Conservation (phyloP, 1,140 invertebrate genomes). For the Aphelenchoides fujianensis region DNA sequence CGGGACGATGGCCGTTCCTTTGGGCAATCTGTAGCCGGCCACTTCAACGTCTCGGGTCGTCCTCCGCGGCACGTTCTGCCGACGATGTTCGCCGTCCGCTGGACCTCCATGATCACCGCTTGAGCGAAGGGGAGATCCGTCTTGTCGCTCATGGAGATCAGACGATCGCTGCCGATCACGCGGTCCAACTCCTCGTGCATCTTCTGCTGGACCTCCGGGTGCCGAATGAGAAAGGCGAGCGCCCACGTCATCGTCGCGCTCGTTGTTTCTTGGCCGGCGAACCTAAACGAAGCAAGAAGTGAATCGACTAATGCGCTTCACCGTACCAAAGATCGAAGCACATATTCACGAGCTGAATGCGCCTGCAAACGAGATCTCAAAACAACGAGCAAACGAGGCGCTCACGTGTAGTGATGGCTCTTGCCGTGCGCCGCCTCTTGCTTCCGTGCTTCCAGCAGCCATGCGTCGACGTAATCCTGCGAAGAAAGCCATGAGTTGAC, state of each 20-base stretch:
- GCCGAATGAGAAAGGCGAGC: constrained; percentile 9
- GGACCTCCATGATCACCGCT: constrained; percentile 15
- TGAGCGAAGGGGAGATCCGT: not conserved
- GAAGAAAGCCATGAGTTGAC: too few relatives aligned
- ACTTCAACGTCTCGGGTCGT: constrained; percentile 10
- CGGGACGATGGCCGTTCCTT: not conserved
- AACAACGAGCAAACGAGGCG: too few relatives aligned
- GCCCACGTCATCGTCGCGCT: not conserved
- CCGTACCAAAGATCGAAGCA: too few relatives aligned
- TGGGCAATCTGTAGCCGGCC: not conserved
- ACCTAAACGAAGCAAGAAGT: too few relatives aligned
- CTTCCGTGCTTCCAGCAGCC: not conserved
- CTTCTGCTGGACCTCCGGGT: not conserved
- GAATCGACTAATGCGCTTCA: not conserved
- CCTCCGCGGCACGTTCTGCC: constrained; percentile 7
- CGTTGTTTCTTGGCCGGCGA: constrained; percentile 17
- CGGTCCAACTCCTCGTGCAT: constrained; percentile 2
- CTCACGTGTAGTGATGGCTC: not conserved
- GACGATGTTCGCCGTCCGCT: constrained; percentile 1
- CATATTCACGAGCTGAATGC: not conserved
- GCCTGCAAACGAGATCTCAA: not conserved
- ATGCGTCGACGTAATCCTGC: not conserved
- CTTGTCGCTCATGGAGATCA: constrained; percentile 12
- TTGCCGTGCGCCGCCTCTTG: not conserved
- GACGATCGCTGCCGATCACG: constrained; percentile 4